phyloP scores from a whole-genome alignment of 2,888 invertebrate genomes.

The Andrena camellia region DNA sequence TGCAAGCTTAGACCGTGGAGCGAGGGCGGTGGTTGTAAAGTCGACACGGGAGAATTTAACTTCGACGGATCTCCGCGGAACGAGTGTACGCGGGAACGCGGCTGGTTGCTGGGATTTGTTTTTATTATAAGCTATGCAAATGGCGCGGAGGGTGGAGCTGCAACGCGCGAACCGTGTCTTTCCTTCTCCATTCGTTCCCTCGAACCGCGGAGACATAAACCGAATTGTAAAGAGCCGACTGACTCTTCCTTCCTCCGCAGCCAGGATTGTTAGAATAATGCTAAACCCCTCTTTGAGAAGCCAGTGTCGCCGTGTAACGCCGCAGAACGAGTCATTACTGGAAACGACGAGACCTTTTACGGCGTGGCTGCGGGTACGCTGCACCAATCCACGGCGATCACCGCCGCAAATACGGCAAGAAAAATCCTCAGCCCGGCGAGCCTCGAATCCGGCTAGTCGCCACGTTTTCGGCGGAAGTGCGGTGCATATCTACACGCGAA shows the following conservation, averaged over 20 bases:
- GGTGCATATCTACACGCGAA: slow-evolving; percentile 39
- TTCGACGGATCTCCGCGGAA: slow-evolving; percentile 47
- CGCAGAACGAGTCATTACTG: slow-evolving; percentile 22
- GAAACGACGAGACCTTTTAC: slow-evolving; percentile 32
- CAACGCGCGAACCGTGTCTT: slow-evolving; percentile 19
- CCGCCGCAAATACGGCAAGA: slow-evolving; percentile 14
- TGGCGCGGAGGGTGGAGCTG: slow-evolving; percentile 45
- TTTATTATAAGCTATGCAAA: slow-evolving; percentile 68
- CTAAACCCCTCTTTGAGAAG: slow-evolving; percentile 23
- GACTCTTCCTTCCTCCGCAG: slow-evolving; percentile 36
- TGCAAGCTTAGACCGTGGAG: slow-evolving; percentile 12
- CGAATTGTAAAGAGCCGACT: slow-evolving; percentile 45
- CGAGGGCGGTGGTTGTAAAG: slow-evolving; percentile 44
- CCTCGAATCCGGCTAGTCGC: slow-evolving; percentile 22
- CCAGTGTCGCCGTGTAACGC: not conserved
- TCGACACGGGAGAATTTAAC: slow-evolving; percentile 55
- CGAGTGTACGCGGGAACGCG: slow-evolving; percentile 52
- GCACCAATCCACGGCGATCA: slow-evolving; percentile 7
- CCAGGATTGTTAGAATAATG: slow-evolving; percentile 45
- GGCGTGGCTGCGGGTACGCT: not conserved
- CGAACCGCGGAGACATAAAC: slow-evolving; percentile 48
- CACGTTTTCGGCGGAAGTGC: slow-evolving; percentile 36
- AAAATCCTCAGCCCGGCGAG: slow-evolving; percentile 6
- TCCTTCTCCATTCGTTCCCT: slow-evolving; percentile 46
- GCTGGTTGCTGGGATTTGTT: slow-evolving; percentile 58